Percentiles rank a stretch among this genome's conserved stretches.
phyloP scores from a whole-genome alignment of 2,888 invertebrate species.

The Parnassius smintheus region DNA sequence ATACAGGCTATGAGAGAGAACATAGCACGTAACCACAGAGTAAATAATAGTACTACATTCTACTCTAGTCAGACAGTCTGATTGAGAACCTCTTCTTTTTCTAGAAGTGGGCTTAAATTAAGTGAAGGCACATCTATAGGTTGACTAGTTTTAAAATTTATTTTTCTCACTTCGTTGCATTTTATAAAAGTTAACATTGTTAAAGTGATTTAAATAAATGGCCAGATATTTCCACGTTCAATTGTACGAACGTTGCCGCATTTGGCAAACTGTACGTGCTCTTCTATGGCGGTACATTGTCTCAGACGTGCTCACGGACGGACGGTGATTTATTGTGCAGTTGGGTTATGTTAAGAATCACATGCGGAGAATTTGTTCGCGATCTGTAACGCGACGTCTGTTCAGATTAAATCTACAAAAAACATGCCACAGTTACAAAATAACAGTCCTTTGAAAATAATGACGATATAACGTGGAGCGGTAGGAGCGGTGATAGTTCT shows the following conservation, averaged over 20 bases:
- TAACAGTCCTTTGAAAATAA: neutral
- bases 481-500: no score
- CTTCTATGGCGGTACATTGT: neutral
- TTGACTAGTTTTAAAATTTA: no score
- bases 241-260: neutral
- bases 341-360: slow-evolving; percentile 2
- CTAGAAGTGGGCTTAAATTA: no score
- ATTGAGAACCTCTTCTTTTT: no score
- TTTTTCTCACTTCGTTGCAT: no score
- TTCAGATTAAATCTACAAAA: neutral
- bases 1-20: no score
- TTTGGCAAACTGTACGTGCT: slow-evolving; percentile 1
- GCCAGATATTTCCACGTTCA: neutral
- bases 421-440: neutral
- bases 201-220: neutral
- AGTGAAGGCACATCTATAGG: no score
- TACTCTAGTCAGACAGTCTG: no score
- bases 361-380: neutral
- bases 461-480: no score
- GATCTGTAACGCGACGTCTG: neutral
- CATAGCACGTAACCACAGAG: no score
- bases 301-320: neutral
- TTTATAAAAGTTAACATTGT: no score
- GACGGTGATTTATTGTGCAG: neutral
- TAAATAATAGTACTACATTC: no score